phyloP scores from a whole-genome alignment of 2,888 invertebrate genomes.

The Phorcus lineatus region DNA sequence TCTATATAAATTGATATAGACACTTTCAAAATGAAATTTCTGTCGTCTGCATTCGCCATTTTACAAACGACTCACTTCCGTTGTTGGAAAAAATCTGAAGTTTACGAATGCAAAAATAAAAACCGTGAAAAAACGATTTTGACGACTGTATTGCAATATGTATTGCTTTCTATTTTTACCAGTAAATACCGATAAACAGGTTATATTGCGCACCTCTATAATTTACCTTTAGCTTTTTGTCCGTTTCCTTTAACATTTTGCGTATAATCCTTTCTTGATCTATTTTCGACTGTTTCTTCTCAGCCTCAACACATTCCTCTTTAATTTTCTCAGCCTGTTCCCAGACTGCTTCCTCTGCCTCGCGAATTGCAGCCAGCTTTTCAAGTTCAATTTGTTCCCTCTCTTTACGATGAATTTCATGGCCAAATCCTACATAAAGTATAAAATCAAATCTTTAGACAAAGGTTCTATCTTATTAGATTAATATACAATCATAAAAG shows the following conservation, averaged over 20 bases:
- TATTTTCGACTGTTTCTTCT: conserved; percentile 50
- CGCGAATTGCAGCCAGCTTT: conserved; percentile 53
- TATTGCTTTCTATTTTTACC: too few relatives aligned
- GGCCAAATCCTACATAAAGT: conserved; percentile 54
- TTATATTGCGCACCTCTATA: too few relatives aligned
- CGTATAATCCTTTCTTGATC: conserved; percentile 59
- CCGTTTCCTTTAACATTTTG: conserved; percentile 57
- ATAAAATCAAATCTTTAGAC: neutral
- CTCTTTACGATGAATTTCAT: conserved; percentile 54
- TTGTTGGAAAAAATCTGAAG: too few relatives aligned
- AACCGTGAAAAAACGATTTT: too few relatives aligned
- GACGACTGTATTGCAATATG: too few relatives aligned
- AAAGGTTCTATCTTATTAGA: neutral
- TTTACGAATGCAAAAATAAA: too few relatives aligned
- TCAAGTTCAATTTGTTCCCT: conserved; percentile 57
- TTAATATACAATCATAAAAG: too few relatives aligned
- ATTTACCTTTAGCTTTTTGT: conserved; percentile 60
- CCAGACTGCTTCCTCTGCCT: conserved; percentile 60
- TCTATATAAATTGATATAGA: too few relatives aligned
- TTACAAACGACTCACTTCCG: too few relatives aligned
- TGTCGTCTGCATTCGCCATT: too few relatives aligned
- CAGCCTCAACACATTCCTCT: conserved; percentile 50
- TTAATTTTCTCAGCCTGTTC: conserved; percentile 57
- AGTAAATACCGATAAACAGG: too few relatives aligned
- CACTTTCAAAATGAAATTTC: too few relatives aligned